A percentile compares a stretch with the other conserved stretches of the same genome.
phyloP scores from a whole-genome alignment of 2,113 vertebrate species.

The Herpetotheres cachinnans region DNA sequence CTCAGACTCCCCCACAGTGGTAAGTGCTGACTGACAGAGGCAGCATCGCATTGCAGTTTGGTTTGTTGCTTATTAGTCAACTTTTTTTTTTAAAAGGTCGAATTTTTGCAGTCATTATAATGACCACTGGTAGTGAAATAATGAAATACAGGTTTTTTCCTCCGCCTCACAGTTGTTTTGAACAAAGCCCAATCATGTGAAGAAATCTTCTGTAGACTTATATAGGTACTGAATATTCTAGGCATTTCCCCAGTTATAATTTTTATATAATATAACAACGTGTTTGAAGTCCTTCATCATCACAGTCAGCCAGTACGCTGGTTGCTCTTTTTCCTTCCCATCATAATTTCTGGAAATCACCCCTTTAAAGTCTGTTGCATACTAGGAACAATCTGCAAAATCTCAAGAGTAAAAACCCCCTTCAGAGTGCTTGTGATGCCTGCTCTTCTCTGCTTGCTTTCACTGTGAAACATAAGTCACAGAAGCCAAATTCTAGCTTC shows the following conservation, averaged over 20 bases:
- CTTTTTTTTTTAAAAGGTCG: accelerated
- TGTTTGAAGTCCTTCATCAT: not conserved
- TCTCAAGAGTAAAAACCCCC: not conserved
- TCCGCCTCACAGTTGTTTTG: not conserved
- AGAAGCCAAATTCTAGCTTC: not conserved
- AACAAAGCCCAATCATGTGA: not conserved
- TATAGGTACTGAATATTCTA: not conserved
- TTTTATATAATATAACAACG: not conserved
- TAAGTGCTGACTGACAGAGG: not conserved
- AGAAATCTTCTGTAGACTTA: not conserved
- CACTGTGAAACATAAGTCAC: not conserved
- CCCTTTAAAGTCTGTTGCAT: not conserved
- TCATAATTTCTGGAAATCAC: not conserved
- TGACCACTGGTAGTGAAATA: not conserved
- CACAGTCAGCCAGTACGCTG: not conserved
- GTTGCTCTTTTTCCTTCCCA: accelerated
- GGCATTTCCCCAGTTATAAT: not conserved
- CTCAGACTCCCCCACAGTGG: accelerated
- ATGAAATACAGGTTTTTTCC: not conserved
- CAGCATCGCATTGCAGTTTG: accelerated
- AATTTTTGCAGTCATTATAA: not conserved
- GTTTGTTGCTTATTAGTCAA: not conserved
- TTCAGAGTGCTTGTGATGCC: not conserved
- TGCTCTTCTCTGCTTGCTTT: not conserved
- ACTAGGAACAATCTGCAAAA: not conserved